These are phyloP conservation scores for Nesospiza acunhae DNA, from an alignment of 2,113 vertebrate species.

Conservation along the genomic window DNA sequence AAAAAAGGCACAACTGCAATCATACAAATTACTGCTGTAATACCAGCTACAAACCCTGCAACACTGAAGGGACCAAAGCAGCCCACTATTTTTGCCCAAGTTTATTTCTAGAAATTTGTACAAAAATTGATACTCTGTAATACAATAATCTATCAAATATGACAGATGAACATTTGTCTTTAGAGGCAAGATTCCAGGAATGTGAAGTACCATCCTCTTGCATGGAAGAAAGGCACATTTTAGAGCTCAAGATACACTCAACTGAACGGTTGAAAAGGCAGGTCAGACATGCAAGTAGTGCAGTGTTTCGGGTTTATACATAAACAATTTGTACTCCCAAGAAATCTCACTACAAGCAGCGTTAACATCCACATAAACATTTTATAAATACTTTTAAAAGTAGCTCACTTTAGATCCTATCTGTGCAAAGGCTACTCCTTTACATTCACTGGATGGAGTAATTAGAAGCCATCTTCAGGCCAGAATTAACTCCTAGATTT, in stretches of 20 bases:
- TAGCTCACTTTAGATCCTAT: neutral
- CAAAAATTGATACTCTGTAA: slow-evolving; percentile 43
- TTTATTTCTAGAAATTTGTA: slow-evolving; percentile 79
- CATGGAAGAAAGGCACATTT: slow-evolving; percentile 62
- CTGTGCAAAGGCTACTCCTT: neutral
- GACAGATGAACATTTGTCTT: slow-evolving; percentile 25
- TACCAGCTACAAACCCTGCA: neutral
- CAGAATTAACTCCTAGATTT: neutral
- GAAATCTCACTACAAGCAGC: slow-evolving; percentile 44
- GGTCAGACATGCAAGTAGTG: slow-evolving; percentile 59
- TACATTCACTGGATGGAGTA: slow-evolving; percentile 8
- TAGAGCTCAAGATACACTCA: slow-evolving; percentile 26
- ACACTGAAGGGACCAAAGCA: neutral
- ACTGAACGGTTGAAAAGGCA: slow-evolving; percentile 18
- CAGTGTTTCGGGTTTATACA: slow-evolving; percentile 27
- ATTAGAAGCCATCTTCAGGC: slow-evolving; percentile 6
- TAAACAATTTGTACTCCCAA: neutral
- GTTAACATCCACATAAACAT: slow-evolving; percentile 39
- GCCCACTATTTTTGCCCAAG: neutral
- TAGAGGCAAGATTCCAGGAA: slow-evolving; percentile 47
- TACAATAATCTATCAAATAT: slow-evolving; percentile 56
- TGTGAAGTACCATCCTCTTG: slow-evolving; percentile 33
- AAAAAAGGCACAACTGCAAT: neutral
- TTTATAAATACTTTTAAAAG: slow-evolving; percentile 14
- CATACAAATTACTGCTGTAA: neutral